Evolutionary conservation across 2,888 invertebrate species (phyloP).

Genomic region (Drosophila kuntzei): DNA sequence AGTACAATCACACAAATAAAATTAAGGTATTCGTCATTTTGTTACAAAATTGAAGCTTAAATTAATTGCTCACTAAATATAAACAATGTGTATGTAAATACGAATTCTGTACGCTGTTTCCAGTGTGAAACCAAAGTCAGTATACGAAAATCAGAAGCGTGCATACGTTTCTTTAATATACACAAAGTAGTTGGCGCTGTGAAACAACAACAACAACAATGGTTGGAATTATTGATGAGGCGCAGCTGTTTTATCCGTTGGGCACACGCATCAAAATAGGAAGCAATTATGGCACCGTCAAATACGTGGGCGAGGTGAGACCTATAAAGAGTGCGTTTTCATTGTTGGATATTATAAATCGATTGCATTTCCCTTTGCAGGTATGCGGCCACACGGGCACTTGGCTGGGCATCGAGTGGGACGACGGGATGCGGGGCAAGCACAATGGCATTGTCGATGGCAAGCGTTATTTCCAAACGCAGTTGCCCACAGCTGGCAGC

Average conservation of each 20-base stretch:
- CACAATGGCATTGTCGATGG: constrained; percentile 95
- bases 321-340: background rate
- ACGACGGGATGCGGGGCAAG: constrained; percentile 94
- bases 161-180: background rate
- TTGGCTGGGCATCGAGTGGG: constrained; percentile 99
- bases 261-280: constrained; percentile 83
- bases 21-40: constrained; percentile 36
- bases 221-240: constrained; percentile 85
- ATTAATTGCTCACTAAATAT: constrained; percentile 3
- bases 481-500: constrained; percentile 93
- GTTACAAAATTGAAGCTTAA: constrained; percentile 22
- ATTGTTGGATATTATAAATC: background rate
- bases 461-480: constrained; percentile 92
- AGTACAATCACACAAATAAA: constrained; percentile 24
- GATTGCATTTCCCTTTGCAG: constrained; percentile 53
- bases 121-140: constrained; percentile 11
- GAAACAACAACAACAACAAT: constrained; percentile 58
- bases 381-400: constrained; percentile 89
- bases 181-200: constrained; percentile 26
- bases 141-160: background rate
- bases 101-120: background rate
- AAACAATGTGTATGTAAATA: constrained; percentile 22
- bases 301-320: constrained; percentile 90
- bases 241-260: constrained; percentile 83
- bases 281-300: constrained; percentile 88